These are phyloP conservation scores for Steatocranus sp. DNA, from an alignment of 2,797 vertebrate species.

Conservation along the genomic window DNA sequence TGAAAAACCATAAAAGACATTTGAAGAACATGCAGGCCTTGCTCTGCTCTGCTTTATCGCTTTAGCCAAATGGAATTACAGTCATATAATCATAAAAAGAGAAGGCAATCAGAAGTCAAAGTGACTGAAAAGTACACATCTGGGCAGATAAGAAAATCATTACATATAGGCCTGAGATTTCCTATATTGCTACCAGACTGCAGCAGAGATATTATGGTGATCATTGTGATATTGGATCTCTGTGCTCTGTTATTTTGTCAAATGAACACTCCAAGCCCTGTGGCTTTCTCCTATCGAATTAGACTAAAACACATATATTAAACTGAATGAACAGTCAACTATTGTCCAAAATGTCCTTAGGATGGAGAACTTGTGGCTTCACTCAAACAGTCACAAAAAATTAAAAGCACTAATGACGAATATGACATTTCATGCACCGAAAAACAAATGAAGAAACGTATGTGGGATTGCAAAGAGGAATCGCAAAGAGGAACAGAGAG, in stretches of 20 bases:
- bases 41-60: constrained; percentile 2
- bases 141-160: background rate
- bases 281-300: constrained; percentile 9
- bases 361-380: background rate
- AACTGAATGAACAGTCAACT: constrained; percentile 1
- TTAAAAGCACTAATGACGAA: constrained; percentile 5
- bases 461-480: constrained; percentile 6
- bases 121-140: constrained; percentile 25
- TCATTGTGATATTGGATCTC: constrained; percentile 17
- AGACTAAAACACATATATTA: constrained; percentile 11
- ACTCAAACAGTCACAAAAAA: background rate
- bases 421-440: background rate
- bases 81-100: constrained; percentile 17
- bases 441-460: background rate
- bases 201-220: constrained; percentile 14
- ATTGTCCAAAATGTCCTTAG: background rate
- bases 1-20: constrained; percentile 29
- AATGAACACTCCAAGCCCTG: constrained; percentile 8
- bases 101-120: constrained; percentile 25
- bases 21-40: background rate
- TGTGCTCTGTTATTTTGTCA: constrained; percentile 34
- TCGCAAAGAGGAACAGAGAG: background rate
- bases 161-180: constrained; percentile 4
- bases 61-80: constrained; percentile 29
- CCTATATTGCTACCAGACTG: background rate